Percentiles rank a stretch among this genome's conserved stretches.
Conservation (phyloP, 2,797 vertebrate species). For the Rhynchonycteris naso region DNA sequence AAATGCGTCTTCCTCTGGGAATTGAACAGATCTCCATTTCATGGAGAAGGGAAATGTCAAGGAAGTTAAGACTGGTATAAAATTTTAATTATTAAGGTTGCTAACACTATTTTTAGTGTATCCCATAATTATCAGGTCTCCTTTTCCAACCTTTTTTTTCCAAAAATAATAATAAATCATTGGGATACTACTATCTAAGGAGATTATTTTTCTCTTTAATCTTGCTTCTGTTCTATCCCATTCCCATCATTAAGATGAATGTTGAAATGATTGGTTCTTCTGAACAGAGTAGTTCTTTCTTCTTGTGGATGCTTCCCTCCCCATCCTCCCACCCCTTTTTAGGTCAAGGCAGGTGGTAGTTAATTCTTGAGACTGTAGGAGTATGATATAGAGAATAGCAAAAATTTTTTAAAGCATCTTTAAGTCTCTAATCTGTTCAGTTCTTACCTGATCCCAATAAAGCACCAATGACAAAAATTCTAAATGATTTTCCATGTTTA, state of each 20-base stretch:
- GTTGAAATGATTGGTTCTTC: neutral
- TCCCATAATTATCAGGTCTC: neutral
- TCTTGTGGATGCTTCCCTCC: neutral
- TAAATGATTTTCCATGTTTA: neutral
- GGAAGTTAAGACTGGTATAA: neutral
- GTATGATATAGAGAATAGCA: neutral
- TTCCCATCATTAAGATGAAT: neutral
- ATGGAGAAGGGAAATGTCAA: neutral
- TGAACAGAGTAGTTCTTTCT: neutral
- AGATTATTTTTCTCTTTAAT: slow-evolving; percentile 26
- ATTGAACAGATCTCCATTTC: neutral
- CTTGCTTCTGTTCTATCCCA: neutral
- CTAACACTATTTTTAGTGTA: slow-evolving; percentile 29
- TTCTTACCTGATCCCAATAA: neutral
- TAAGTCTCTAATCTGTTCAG: neutral
- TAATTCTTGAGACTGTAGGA: neutral
- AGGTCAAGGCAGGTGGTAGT: neutral
- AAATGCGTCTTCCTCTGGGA: neutral
- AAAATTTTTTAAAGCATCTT: neutral
- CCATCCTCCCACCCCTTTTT: neutral
- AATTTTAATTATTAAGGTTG: neutral
- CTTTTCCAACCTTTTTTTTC: no score
- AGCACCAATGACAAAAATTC: neutral
- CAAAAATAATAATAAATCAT: no score
- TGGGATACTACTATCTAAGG: neutral